A percentile compares a stretch with the other conserved stretches of the same genome.
These are phyloP conservation scores for Ochropleura plecta DNA, from an alignment of 2,888 invertebrate species.

Conservation along the genomic window DNA sequence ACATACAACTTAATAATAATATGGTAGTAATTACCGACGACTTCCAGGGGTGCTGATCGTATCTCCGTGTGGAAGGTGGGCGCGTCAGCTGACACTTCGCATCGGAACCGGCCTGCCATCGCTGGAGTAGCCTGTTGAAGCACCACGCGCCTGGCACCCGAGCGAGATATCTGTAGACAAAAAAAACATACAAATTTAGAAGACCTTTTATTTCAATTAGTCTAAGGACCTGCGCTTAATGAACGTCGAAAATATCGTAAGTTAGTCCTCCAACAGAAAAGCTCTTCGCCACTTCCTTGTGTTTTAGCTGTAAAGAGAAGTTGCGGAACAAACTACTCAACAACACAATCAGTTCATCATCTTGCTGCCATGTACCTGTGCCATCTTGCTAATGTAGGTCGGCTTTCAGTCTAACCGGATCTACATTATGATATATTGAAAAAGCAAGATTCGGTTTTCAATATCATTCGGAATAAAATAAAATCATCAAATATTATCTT, in stretches of 20 bases:
- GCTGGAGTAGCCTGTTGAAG: slow-evolving; percentile 93
- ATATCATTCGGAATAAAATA: neutral
- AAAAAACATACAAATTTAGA: neutral
- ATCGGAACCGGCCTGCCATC: slow-evolving; percentile 93
- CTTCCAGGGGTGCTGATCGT: slow-evolving; percentile 92
- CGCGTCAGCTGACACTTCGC: slow-evolving; percentile 94
- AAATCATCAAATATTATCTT: neutral
- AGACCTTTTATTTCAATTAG: no score
- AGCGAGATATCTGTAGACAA: slow-evolving; percentile 87
- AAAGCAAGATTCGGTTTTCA: neutral
- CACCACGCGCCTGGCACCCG: slow-evolving; percentile 92
- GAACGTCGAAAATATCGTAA: no score
- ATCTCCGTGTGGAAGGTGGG: slow-evolving; percentile 93
- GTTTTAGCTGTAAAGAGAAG: neutral
- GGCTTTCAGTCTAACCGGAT: no score
- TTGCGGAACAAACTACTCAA: neutral
- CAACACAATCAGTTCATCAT: neutral
- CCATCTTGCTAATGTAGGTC: neutral
- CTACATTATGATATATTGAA: no score
- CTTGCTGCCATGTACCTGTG: neutral
- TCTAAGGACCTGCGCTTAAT: no score
- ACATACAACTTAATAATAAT: neutral
- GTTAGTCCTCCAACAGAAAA: neutral
- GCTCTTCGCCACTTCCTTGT: neutral
- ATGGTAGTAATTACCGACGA: slow-evolving; percentile 92